Percentiles rank a stretch among this genome's conserved stretches.
Evolutionary conservation across 2,113 vertebrate species (phyloP).

Genomic region (Dromaius novaehollandiae): DNA sequence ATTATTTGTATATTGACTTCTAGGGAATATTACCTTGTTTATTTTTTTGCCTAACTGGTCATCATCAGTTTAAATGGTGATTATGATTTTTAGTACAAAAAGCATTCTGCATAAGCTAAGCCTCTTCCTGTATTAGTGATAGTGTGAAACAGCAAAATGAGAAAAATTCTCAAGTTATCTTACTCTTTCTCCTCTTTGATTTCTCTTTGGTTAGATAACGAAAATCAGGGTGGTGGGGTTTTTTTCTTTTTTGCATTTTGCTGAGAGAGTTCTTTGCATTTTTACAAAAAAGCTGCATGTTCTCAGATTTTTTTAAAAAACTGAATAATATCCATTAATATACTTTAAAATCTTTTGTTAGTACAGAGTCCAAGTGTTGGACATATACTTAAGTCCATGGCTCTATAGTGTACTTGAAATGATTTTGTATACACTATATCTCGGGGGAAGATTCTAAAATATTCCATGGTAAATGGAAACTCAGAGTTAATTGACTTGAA

Average conservation of each 20-base stretch:
- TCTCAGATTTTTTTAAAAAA: neutral
- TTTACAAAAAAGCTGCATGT: neutral
- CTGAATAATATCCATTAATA: neutral
- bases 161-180: neutral
- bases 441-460: neutral
- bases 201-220: neutral
- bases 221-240: neutral
- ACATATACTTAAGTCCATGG: neutral
- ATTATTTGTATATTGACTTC: neutral
- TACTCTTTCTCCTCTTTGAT: neutral
- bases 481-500: neutral
- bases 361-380: neutral
- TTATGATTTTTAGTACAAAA: neutral
- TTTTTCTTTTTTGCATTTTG: neutral
- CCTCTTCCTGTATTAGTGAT: neutral
- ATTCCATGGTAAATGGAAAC: neutral
- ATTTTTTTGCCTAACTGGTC: neutral
- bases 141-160: neutral
- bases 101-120: neutral
- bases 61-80: neutral
- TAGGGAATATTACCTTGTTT: neutral
- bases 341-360: neutral
- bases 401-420: neutral
- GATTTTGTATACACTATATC: rapidly evolving
- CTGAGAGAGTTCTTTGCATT: neutral